A percentile compares a stretch with the other conserved stretches of the same genome.
Evolutionary conservation across 2,888 invertebrate species (phyloP).

Genomic region (Fragum fragum): DNA sequence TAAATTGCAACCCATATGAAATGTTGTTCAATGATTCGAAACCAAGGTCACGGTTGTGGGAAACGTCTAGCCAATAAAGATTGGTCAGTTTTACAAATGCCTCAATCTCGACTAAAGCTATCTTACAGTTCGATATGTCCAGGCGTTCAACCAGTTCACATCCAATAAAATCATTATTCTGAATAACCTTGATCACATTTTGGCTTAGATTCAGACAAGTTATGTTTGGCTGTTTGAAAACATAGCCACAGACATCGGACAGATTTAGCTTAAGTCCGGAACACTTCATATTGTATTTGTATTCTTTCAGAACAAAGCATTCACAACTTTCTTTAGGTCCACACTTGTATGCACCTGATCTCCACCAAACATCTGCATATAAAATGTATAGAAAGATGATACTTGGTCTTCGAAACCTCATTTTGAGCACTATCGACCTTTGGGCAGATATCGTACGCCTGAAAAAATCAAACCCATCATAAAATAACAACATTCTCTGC

Average conservation of each 20-base stretch:
- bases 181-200: neutral
- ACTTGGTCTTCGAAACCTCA: too few relatives aligned
- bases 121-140: neutral
- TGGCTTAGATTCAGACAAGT: neutral
- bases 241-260: neutral
- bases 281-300: neutral
- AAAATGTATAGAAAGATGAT: too few relatives aligned
- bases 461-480: too few relatives aligned
- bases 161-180: neutral
- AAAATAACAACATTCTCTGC: too few relatives aligned
- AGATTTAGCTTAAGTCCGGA: neutral
- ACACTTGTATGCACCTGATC: neutral
- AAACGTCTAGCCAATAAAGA: conserved; percentile 39
- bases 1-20: conserved; percentile 53
- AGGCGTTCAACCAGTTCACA: neutral
- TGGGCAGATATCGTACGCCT: too few relatives aligned
- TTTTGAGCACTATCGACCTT: too few relatives aligned
- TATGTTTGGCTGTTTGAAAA: neutral
- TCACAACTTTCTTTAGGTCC: neutral
- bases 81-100: neutral
- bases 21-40: conserved; percentile 38
- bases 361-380: too few relatives aligned
- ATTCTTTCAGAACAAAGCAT: neutral
- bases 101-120: neutral
- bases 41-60: conserved; percentile 41